These are phyloP conservation scores for Pogonomyrmex barbatus DNA, from an alignment of 1,140 invertebrate species.

Conservation along the genomic window DNA sequence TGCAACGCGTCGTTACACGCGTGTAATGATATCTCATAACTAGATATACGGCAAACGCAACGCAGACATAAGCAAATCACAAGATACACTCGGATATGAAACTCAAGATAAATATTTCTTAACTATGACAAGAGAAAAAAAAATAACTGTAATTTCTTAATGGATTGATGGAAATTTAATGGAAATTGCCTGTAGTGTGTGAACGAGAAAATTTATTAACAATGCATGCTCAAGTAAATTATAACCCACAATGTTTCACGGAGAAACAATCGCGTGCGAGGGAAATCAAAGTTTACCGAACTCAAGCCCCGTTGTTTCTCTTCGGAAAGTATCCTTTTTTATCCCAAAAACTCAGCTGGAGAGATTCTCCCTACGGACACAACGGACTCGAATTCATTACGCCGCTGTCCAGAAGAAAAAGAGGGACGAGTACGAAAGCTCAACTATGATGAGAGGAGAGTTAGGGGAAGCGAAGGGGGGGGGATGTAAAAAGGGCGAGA, in stretches of 20 bases:
- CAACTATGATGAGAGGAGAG: background rate
- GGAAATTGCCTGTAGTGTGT: background rate
- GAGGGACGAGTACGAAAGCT: slow-evolving; percentile 19
- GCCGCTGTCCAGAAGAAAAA: slow-evolving; percentile 13
- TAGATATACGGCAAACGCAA: slow-evolving; percentile 28
- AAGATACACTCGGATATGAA: background rate
- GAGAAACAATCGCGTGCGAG: slow-evolving; percentile 60
- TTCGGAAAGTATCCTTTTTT: slow-evolving; percentile 68
- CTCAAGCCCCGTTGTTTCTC: slow-evolving; percentile 42
- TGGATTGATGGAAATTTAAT: too few species aligned
- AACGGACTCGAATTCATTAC: slow-evolving; percentile 70
- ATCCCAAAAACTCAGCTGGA: slow-evolving; percentile 50
- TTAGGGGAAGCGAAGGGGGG: background rate
- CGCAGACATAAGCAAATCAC: background rate
- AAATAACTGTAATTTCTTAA: background rate
- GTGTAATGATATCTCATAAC: background rate
- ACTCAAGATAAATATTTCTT: background rate
- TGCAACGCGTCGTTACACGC: slow-evolving; percentile 7
- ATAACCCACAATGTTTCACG: slow-evolving; percentile 25
- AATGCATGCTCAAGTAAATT: background rate
- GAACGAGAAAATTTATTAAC: slow-evolving; percentile 20
- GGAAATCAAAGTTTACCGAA: slow-evolving; percentile 68
- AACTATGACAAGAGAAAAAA: background rate
- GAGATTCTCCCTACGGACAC: slow-evolving; percentile 65
- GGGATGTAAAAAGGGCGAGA: background rate